Evolutionary conservation across 2,888 invertebrate genomes (phyloP), one percentile per base, ranked within the genome.

Genomic region (Odontothrips loti): DNA sequence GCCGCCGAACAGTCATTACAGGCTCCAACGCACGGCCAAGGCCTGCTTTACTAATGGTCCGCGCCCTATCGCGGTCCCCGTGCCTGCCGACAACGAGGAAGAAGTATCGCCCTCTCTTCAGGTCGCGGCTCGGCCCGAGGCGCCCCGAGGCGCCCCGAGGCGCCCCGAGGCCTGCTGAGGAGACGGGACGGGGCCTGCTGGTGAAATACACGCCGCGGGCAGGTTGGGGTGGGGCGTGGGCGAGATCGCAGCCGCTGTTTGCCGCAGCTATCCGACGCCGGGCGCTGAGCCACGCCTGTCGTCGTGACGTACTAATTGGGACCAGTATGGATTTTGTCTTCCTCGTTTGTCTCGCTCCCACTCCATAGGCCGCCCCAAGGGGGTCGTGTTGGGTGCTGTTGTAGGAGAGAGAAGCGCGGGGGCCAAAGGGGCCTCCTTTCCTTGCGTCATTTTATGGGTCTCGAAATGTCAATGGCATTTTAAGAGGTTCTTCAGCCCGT

Each of bases 221-320:
- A 6, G 58, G n/a, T 11, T 11, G 17, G 58, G 58, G 58, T 6
- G 58, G 58, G 58, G 58, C 58, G 58, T 58, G 58, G 58, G 58
- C 15, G 58, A 58, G 58, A 58, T 58, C 58, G 17, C 4, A 58
- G 58, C 58, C n/a, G 58, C 58, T 58, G 58, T n/a, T 20, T 17
- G 58, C 17, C 58, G 58, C 58, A 17, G 51, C 51, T 12, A 17
- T 51, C 48, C 48, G n/a, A n/a, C 48, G 48, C 48, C 48, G 3
- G 15, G 51, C 51, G 15, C 51, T 17, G 51, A 12, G 15, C 51
- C 51, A 51, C 51, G 10, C 58, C 58, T 15, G 58, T n/a, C 58
- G 58, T 75, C 68, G 68, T 75, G 68, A 75, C 68, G n/a, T 27
- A 27, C 68, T 75, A 75, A 75, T 75, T 75, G 68, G 68, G 68